phyloP scores from a whole-genome alignment of 2,113 vertebrate genomes.

The Colaptes auratus region DNA sequence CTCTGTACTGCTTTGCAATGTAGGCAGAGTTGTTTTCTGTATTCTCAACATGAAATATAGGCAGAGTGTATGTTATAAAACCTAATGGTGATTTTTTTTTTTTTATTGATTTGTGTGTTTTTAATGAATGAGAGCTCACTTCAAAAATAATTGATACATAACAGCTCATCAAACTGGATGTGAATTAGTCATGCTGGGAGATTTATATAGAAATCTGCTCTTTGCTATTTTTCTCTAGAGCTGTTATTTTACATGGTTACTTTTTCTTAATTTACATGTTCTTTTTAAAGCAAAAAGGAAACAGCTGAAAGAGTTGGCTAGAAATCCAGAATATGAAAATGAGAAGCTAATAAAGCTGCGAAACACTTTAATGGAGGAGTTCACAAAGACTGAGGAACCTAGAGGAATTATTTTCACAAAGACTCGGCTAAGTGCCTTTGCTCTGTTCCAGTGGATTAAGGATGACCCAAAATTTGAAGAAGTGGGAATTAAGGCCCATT shows the following conservation, averaged over 20 bases:
- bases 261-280: slow-evolving; percentile 27
- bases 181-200: neutral
- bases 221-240: neutral
- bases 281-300: slow-evolving; percentile 81
- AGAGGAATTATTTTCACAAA: slow-evolving; percentile 96
- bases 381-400: slow-evolving; percentile 77
- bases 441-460: slow-evolving; percentile 89
- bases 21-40: neutral
- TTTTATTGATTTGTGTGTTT: neutral
- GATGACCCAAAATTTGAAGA: slow-evolving; percentile 91
- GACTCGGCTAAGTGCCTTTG: slow-evolving; percentile 88
- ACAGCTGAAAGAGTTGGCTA: slow-evolving; percentile 78
- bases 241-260: neutral
- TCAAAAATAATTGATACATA: neutral
- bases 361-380: slow-evolving; percentile 84
- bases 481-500: slow-evolving; percentile 82
- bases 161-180: neutral
- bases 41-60: neutral
- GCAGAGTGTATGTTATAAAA: neutral
- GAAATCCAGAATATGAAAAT: slow-evolving; percentile 86
- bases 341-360: slow-evolving; percentile 83
- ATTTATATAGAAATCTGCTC: neutral
- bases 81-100: slow-evolving; percentile 1
- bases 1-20: neutral
- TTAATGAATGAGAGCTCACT: neutral